Evolutionary conservation across 64 coral and sea anemone genomes (phyloP).

Genomic region (Dendronephthya gigantea): DNA sequence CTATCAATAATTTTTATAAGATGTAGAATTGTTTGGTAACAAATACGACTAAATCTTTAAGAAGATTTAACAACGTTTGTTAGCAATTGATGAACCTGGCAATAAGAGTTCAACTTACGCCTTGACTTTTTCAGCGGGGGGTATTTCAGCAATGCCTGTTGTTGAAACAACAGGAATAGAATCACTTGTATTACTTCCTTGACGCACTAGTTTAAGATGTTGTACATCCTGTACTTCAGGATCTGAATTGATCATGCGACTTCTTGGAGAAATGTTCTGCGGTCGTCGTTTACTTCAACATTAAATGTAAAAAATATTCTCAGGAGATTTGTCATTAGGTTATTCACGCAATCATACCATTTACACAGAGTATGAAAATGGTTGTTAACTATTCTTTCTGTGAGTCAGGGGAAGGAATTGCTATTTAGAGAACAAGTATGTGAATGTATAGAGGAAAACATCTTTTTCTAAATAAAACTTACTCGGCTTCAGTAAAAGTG

Average conservation of each 20-base stretch:
- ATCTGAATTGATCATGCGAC: not conserved
- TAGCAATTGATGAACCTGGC: not conserved
- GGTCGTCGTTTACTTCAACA: constrained; percentile 3
- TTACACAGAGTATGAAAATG: no score
- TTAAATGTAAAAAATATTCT: not conserved
- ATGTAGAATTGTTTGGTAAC: not conserved
- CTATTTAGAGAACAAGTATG: no score
- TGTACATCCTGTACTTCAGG: not conserved
- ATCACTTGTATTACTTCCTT: not conserved
- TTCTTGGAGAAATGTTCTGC: not conserved
- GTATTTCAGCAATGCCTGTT: not conserved
- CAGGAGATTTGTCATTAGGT: not conserved
- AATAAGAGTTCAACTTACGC: constrained; percentile 14
- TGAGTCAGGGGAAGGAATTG: no score
- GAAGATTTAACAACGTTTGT: no score
- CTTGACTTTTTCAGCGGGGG: not conserved
- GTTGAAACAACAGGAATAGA: constrained; percentile 1
- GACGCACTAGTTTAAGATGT: not conserved
- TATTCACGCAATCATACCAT: no score
- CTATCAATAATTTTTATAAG: no score
- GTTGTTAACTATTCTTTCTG: no score
- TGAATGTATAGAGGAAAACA: no score
- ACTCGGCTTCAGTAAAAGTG: constrained; percentile 10
- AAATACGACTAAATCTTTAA: no score
- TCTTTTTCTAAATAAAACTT: not conserved